Evolutionary conservation across 2,113 vertebrate genomes (phyloP), one percentile per base, ranked within the genome.

Genomic region (Cynopterus brachyotis): DNA sequence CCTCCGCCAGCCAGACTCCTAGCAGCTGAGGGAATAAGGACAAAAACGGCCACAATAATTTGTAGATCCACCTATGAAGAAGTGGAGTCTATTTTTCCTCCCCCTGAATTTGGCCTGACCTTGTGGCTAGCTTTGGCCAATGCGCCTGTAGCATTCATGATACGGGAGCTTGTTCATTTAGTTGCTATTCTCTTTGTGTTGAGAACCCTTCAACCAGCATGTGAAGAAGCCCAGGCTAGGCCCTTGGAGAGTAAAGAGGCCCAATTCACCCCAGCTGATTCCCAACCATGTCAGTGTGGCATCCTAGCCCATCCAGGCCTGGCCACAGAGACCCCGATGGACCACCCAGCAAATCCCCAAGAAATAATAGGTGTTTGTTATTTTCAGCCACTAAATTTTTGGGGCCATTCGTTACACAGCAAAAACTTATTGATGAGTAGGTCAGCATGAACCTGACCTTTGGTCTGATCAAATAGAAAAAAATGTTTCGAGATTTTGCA

Each of bases 401-500:
- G 78, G 53, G 47, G 62, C 45, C 26, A 16, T 62, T 59, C 67
- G 35, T 62, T 42, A 94, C 40, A 60, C 20, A 79, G 78, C 17
- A 82, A 73, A 88, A 26, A 6, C 22, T 24, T 87, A 55, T 32
- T 86, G 85, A 50, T 62, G 70, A 83, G 13, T 11, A 32, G 89
- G 12, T 35, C 45, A 40, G 16, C 28, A 22, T 3, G 35, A 64
- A 40, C 42, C 30, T 73, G 91, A n/a, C 53, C 16, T 55, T 47
- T 45, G 64, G 78, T 88, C 89, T 91, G 67, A 89, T n/a, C 50
- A 50, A 93, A 35, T 42, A 79, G 32, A 42, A 59, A 72, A 50
- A 80, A 89, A 67, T 45, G 69, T 83, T 80, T 79, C 55, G 35
- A 80, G 67, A 62, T 95, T 90, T 96, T 53, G 76, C 28, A 67